Evolutionary conservation across 2,797 vertebrate genomes (phyloP).

Genomic region (Anas bahamensis): DNA sequence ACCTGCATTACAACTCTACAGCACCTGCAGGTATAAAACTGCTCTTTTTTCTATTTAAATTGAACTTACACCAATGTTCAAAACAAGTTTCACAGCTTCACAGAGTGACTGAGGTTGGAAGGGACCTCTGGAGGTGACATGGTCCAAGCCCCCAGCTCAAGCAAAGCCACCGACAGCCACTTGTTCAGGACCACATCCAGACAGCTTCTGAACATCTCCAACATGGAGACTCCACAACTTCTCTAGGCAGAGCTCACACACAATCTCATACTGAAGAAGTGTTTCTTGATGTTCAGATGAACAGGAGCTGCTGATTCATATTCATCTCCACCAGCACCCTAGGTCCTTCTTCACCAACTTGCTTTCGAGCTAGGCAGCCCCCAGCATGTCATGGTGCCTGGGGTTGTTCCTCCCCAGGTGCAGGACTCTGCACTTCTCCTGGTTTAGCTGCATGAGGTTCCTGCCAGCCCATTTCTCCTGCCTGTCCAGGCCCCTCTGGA

Average conservation of each 20-base stretch:
- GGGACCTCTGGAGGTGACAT: not conserved
- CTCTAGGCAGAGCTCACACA: not conserved
- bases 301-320: not conserved
- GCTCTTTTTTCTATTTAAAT: not conserved
- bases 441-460: not conserved
- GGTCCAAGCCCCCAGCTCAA: not conserved
- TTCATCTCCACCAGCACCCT: not conserved
- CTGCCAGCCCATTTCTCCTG: no score
- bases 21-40: not conserved
- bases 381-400: not conserved
- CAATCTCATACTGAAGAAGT: not conserved
- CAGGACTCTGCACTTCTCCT: not conserved
- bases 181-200: not conserved
- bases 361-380: not conserved
- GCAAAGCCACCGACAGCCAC: not conserved
- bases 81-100: not conserved
- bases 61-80: not conserved
- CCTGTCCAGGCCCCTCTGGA: no score
- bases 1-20: not conserved
- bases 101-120: not conserved
- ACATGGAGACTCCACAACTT: not conserved
- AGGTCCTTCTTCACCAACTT: not conserved
- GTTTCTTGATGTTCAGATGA: not conserved
- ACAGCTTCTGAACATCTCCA: not conserved
- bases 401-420: rapidly evolving